Conservation (phyloP, 1,140 invertebrate genomes). For the Homalodisca vitripennis region DNA sequence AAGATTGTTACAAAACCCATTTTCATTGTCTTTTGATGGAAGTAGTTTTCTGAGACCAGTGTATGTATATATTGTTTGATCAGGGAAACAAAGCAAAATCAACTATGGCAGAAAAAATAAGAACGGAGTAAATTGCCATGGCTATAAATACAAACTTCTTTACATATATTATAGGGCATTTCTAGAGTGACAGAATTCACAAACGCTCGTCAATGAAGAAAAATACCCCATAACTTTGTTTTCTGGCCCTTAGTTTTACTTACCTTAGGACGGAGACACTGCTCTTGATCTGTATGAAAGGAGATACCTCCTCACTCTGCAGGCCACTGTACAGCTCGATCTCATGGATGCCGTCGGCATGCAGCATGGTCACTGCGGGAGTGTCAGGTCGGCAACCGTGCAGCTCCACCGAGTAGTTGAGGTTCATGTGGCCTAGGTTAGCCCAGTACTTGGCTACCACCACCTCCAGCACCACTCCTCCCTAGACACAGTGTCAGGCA, state of each 20-base stretch:
- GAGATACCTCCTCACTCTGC: constrained; percentile 77
- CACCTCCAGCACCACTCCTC: constrained; percentile 77
- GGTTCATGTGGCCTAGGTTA: constrained; percentile 70
- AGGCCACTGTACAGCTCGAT: constrained; percentile 68
- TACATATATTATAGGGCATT: too few relatives aligned
- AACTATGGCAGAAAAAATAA: not conserved
- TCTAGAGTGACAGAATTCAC: too few relatives aligned
- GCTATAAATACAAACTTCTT: too few relatives aligned
- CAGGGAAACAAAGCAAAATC: too few relatives aligned
- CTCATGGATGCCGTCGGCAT: constrained; percentile 72
- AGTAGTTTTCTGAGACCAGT: too few relatives aligned
- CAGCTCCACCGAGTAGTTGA: constrained; percentile 79
- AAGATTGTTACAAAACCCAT: too few relatives aligned
- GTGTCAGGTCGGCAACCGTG: constrained; percentile 74
- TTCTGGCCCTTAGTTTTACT: too few relatives aligned
- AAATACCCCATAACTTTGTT: constrained; percentile 23
- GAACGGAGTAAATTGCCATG: too few relatives aligned
- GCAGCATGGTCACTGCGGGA: constrained; percentile 63
- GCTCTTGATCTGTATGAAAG: constrained; percentile 71
- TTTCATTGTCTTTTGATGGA: too few relatives aligned
- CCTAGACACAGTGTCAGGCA: constrained; percentile 58
- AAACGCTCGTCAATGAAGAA: too few relatives aligned
- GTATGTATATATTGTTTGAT: too few relatives aligned
- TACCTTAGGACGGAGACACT: constrained; percentile 76
- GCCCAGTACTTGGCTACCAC: constrained; percentile 95